Percentiles rank a stretch among this genome's conserved stretches.
These are phyloP conservation scores for Myopa testacea DNA, from an alignment of 2,888 invertebrate species.

Conservation along the genomic window DNA sequence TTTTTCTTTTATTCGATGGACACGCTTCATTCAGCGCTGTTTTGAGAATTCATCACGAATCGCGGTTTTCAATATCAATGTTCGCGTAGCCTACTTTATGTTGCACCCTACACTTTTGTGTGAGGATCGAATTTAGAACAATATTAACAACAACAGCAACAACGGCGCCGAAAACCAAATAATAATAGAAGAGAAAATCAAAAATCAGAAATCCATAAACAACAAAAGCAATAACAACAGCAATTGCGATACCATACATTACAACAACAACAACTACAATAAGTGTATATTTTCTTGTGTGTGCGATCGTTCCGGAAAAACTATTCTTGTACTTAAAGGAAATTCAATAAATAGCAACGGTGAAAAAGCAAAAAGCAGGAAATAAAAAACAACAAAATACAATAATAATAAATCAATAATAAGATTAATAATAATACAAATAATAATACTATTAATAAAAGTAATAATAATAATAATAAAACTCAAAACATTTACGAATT, in stretches of 20 bases:
- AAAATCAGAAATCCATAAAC: background rate
- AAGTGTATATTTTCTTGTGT: background rate
- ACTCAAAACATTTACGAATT: background rate
- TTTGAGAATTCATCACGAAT: background rate
- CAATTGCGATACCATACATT: no score
- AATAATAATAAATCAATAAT: background rate
- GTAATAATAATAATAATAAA: background rate
- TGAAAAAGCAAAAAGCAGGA: background rate
- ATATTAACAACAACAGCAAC: background rate
- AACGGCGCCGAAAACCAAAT: background rate
- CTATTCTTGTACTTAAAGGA: slow-evolving; percentile 12
- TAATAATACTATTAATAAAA: background rate
- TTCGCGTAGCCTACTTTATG: background rate
- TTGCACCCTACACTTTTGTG: background rate
- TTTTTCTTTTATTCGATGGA: no score
- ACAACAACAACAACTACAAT: background rate
- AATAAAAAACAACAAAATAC: background rate
- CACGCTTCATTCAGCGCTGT: no score
- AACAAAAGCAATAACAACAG: background rate
- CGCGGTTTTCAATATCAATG: background rate
- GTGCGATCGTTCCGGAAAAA: slow-evolving; percentile 2
- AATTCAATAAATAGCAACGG: background rate
- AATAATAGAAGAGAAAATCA: background rate
- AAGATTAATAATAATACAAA: background rate
- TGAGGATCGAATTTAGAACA: background rate